Evolutionary conservation across 2,797 vertebrate genomes (phyloP).

Genomic region (Garrulus glandarius): DNA sequence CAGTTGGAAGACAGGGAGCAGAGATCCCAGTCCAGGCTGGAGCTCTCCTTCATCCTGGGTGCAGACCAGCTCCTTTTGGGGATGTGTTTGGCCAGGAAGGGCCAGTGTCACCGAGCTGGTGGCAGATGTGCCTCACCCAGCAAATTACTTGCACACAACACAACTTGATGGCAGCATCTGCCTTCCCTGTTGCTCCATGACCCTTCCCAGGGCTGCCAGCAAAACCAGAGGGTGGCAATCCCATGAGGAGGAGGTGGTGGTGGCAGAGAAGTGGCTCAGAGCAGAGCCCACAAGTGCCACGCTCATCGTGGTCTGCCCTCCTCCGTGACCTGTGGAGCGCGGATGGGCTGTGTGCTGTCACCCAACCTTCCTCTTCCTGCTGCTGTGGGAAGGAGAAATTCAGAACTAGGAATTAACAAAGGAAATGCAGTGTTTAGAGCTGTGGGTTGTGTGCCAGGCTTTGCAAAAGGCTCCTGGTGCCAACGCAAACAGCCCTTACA

Average conservation of each 20-base stretch:
- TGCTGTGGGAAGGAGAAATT: neutral
- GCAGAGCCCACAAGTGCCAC: fast-evolving
- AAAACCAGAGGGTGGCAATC: neutral
- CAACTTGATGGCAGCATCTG: neutral
- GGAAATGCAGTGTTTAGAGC: conserved; percentile 15
- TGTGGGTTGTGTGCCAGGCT: conserved; percentile 26
- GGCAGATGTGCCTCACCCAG: neutral
- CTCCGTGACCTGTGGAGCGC: neutral
- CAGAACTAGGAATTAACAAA: conserved; percentile 7
- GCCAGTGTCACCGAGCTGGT: neutral
- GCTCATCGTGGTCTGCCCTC: fast-evolving
- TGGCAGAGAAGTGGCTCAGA: neutral
- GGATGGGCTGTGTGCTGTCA: fast-evolving
- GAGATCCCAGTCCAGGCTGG: neutral
- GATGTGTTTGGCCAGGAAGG: neutral
- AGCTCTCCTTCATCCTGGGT: neutral
- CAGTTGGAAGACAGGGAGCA: neutral
- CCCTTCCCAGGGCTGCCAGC: neutral
- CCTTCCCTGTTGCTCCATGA: neutral
- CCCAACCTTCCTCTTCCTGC: neutral
- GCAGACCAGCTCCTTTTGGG: neutral
- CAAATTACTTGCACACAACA: fast-evolving
- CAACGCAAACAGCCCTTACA: conserved; percentile 63
- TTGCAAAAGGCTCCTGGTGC: conserved; percentile 51
- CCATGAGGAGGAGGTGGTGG: neutral